Base-by-base conservation (phyloP, 1,140 invertebrate genomes). In the Spodoptera frugiperda region DNA sequence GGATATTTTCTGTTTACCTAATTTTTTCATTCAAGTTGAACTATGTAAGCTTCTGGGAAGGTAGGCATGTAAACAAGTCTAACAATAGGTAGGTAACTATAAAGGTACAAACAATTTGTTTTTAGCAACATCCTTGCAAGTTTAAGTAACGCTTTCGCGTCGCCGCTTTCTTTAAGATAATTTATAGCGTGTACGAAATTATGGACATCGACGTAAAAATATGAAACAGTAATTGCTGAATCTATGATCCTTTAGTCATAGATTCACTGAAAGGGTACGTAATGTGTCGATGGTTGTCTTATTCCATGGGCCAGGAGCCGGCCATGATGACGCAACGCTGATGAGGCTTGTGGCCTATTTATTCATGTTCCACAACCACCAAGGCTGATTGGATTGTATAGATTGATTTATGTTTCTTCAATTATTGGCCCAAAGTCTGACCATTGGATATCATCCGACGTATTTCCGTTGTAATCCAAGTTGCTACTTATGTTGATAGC, bases 401-500 rank as follows among this genome's bases (percentile, higher is more conserved):
- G 59, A 63, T 30, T 57, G 54, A 63, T 44, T 61, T 17, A 44
- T 63, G 59, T 44, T 44, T 44, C 59, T 39, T 19, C 15, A 63
- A 44, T 11, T 39, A 63, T 17, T 44, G n/a, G 15, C 15, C 59
- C 10, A 61, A 61, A 63, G 59, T 63, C 33, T 63, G 59, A 63
- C 59, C 33, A 63, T 63, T 63, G 15, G 44, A 63, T 63, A 63
- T 63, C 44, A 44, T 63, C 59, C 19, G 59, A 63, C 59, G 10
- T 44, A 68, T 53, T 68, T 68, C 46, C 65, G 49, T 55, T 63
- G 59, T 63, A 63, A 63, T 63, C 59, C 59, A 71, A 54, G 51
- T 71, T 39, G 49, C 30, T 71, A 55, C 49, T 71, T 71, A 33
- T 54, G 51, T 39, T 55, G 68, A 55, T 71, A 54, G 48, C 33